A percentile compares a stretch with the other conserved stretches of the same genome.
Conservation (phyloP, 2,113 vertebrate genomes). For the Cervus canadensis region DNA sequence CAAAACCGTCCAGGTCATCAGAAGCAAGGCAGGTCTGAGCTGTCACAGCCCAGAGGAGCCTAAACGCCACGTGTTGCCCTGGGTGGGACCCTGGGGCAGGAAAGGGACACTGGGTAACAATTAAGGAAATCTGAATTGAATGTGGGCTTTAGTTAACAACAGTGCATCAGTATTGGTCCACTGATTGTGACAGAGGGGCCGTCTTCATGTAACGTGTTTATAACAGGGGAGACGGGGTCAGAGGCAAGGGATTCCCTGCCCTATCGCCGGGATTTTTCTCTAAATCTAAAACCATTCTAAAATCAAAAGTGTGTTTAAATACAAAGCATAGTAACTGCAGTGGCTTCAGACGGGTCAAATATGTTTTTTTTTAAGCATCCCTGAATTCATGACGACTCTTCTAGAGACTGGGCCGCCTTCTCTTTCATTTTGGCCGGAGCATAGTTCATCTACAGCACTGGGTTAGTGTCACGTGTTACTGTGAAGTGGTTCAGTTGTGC, state of each 20-base stretch:
- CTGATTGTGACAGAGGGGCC: background rate
- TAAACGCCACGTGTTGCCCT: rapidly evolving
- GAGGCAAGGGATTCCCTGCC: background rate
- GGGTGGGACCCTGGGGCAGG: background rate
- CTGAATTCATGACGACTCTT: background rate
- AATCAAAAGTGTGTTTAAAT: background rate
- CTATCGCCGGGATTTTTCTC: background rate
- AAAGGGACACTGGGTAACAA: background rate
- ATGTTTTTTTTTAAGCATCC: background rate
- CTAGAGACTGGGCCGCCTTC: background rate
- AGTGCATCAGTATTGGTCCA: background rate
- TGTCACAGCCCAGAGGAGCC: background rate
- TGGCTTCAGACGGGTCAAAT: background rate
- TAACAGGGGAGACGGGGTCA: too few relatives aligned
- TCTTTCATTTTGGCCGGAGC: background rate
- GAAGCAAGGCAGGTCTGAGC: background rate
- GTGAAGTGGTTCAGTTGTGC: background rate
- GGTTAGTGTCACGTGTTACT: background rate
- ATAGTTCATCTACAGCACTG: background rate
- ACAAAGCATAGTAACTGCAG: background rate
- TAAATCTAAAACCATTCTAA: background rate
- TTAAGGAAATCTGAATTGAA: background rate
- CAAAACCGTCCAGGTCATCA: background rate
- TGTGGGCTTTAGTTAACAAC: background rate
- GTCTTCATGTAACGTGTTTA: rapidly evolving